Percentiles rank a stretch among this genome's conserved stretches.
Evolutionary conservation across 1,140 invertebrate genomes (phyloP).

Genomic region (Brachionus rubens): DNA sequence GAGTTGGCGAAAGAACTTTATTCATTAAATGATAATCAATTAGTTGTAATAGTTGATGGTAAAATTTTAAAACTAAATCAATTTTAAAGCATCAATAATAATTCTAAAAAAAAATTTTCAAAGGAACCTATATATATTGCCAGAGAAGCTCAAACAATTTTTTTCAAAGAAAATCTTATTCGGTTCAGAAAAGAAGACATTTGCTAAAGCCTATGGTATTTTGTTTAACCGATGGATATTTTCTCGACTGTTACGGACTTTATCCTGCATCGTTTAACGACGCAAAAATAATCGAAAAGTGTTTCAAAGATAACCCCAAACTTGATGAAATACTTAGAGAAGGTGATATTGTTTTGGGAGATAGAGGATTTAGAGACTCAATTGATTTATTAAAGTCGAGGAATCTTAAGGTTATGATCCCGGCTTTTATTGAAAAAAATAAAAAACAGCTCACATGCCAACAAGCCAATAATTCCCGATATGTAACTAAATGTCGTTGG

Average conservation of each 20-base stretch:
- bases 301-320: background rate
- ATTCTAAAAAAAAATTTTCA: too few relatives aligned
- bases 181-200: too few relatives aligned
- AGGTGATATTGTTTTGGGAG: conserved; percentile 2
- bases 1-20: too few relatives aligned
- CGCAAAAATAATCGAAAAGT: background rate
- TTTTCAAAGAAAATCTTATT: too few relatives aligned
- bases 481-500: conserved; percentile 1
- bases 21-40: too few relatives aligned
- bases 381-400: background rate
- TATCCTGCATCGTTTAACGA: background rate
- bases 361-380: conserved; percentile 22
- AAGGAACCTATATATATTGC: too few relatives aligned
- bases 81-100: too few relatives aligned
- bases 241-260: background rate
- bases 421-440: conserved; percentile 8
- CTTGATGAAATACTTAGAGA: background rate
- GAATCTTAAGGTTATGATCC: background rate
- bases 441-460: background rate
- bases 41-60: too few relatives aligned
- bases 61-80: too few relatives aligned
- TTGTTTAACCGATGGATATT: background rate
- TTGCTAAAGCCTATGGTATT: background rate
- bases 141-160: too few relatives aligned
- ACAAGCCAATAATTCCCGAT: conserved; percentile 12